Percentiles rank a stretch among this genome's conserved stretches.
Conservation (phyloP, 2,113 vertebrate genomes). For the Odobenus rosmarus region DNA sequence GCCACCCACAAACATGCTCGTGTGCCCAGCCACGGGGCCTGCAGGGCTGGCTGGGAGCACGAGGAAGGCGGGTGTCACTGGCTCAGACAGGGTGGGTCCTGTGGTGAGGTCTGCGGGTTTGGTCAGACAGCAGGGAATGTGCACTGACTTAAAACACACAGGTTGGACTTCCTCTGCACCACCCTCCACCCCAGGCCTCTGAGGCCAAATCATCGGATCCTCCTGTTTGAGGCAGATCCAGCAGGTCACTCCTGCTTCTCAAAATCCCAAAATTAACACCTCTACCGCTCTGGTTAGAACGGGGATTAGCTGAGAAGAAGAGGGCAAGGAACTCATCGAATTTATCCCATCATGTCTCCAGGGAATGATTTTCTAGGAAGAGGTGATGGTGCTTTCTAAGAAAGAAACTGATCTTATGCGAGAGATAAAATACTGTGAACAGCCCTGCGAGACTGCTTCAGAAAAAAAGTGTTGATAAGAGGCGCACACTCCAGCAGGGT, state of each 20-base stretch:
- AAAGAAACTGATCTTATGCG: conserved; percentile 74
- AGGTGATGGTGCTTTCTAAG: conserved; percentile 79
- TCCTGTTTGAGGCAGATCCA: neutral
- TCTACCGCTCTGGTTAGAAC: neutral
- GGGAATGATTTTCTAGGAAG: conserved; percentile 81
- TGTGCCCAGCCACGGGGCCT: rapidly evolving
- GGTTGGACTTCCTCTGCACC: conserved; percentile 40
- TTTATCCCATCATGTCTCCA: conserved; percentile 48
- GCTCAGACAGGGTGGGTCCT: neutral
- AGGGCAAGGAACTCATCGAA: conserved; percentile 4
- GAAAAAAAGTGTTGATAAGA: conserved; percentile 38
- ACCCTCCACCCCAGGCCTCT: neutral
- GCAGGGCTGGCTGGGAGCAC: neutral
- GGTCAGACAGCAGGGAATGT: neutral
- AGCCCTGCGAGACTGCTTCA: conserved; percentile 32
- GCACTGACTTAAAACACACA: neutral
- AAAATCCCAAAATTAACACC: conserved; percentile 1
- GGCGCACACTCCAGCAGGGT: conserved; percentile 38
- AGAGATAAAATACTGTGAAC: conserved; percentile 75
- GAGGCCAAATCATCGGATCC: neutral
- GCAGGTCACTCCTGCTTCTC: neutral
- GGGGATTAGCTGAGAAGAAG: neutral
- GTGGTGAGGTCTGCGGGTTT: conserved; percentile 30
- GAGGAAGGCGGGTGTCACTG: neutral
- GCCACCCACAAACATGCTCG: neutral